Evolutionary conservation across 2,888 invertebrate species (phyloP).

Genomic region (Limnephilus rhombicus): DNA sequence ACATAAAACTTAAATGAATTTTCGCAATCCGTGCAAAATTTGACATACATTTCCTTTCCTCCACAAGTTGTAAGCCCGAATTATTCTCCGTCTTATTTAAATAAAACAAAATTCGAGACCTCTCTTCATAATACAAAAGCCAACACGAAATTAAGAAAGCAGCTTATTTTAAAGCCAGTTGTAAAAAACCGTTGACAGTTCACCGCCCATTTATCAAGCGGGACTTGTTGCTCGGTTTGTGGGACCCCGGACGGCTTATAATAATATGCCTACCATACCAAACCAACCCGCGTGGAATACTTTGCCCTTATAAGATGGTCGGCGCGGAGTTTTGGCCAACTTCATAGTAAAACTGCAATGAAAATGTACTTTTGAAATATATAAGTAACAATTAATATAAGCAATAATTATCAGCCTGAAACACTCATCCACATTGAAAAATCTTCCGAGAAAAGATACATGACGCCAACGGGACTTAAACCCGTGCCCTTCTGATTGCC

Average conservation of each 20-base stretch:
- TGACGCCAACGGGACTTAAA: too few species aligned
- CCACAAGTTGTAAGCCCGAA: neutral
- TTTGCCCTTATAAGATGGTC: neutral
- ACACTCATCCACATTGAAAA: too few species aligned
- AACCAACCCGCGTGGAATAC: neutral
- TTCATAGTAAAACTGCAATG: neutral
- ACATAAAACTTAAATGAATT: neutral
- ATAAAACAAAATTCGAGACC: neutral
- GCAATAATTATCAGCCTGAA: too few species aligned
- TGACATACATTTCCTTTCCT: neutral
- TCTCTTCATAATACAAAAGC: neutral
- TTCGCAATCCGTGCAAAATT: neutral
- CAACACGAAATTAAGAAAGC: slow-evolving; percentile 14
- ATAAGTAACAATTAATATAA: too few species aligned
- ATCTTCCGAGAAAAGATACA: too few species aligned
- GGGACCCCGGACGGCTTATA: neutral
- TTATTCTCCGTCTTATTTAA: neutral
- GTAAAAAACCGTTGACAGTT: slow-evolving; percentile 30
- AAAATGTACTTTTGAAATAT: neutral
- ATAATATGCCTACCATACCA: neutral
- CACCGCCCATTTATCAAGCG: slow-evolving; percentile 11
- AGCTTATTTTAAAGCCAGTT: neutral
- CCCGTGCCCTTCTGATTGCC: too few species aligned
- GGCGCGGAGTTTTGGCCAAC: neutral
- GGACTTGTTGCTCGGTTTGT: slow-evolving; percentile 20